Evolutionary conservation across 1,140 invertebrate genomes (phyloP).

Genomic region (Trissolcus basalis): DNA sequence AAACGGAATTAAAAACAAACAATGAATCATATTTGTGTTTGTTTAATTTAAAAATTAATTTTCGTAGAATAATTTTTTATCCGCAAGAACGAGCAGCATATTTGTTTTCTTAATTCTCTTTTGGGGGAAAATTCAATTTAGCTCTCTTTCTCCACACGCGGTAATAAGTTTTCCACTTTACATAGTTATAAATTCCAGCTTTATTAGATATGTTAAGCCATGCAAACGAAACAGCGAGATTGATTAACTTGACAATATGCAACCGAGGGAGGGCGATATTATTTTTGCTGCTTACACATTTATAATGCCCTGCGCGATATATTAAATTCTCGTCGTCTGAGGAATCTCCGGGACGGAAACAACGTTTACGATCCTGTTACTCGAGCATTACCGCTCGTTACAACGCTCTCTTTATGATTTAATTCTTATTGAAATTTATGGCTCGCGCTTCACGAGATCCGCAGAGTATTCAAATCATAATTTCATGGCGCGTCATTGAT

Average conservation of each 20-base stretch:
- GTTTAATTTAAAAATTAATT: too few relatives aligned
- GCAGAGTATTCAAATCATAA: slow-evolving; percentile 32
- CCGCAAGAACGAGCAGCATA: too few relatives aligned
- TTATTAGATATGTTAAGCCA: slow-evolving; percentile 49
- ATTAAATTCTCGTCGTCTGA: slow-evolving; percentile 28
- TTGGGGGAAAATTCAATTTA: too few relatives aligned
- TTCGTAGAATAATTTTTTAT: too few relatives aligned
- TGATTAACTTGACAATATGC: slow-evolving; percentile 37
- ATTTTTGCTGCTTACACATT: slow-evolving; percentile 19
- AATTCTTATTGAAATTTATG: slow-evolving; percentile 49
- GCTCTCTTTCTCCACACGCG: too few relatives aligned
- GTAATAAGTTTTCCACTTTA: too few relatives aligned
- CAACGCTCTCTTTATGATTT: slow-evolving; percentile 29
- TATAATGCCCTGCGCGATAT: background rate
- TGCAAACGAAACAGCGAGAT: slow-evolving; percentile 39
- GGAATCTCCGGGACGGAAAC: slow-evolving; percentile 13
- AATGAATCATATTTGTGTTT: too few relatives aligned
- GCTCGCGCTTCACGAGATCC: slow-evolving; percentile 30
- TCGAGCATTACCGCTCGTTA: slow-evolving; percentile 16
- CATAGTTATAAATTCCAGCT: too few relatives aligned
- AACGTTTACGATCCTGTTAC: slow-evolving; percentile 42
- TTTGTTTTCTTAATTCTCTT: too few relatives aligned
- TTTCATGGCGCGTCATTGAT: slow-evolving; percentile 13
- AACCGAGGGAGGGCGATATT: slow-evolving; percentile 14
- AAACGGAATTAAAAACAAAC: too few relatives aligned